Conservation (phyloP, 2,113 vertebrate species). For the Chinchilla lanigera region DNA sequence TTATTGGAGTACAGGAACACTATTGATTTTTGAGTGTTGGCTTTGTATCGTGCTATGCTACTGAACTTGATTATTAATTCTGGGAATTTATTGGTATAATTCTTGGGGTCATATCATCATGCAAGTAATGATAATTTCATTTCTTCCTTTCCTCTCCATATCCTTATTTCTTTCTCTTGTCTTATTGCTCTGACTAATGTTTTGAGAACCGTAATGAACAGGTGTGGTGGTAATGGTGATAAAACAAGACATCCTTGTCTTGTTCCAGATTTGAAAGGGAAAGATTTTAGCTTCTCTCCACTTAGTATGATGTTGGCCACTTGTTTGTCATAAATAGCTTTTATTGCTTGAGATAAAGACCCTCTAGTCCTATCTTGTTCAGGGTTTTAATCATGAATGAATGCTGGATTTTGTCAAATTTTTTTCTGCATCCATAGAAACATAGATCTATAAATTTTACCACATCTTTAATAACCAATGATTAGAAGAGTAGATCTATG, state of each 20-base stretch:
- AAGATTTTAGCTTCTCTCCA: neutral
- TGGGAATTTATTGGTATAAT: neutral
- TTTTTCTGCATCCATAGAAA: neutral
- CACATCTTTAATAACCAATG: neutral
- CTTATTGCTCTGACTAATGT: neutral
- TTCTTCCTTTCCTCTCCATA: neutral
- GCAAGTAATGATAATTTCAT: neutral
- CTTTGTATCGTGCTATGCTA: neutral
- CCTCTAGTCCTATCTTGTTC: neutral
- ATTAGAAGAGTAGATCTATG: neutral
- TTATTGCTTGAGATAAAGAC: neutral
- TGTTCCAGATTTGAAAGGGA: neutral
- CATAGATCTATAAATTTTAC: neutral
- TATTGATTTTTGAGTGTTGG: neutral
- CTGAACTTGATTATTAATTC: neutral
- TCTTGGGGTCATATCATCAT: neutral
- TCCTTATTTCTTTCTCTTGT: neutral
- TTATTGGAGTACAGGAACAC: neutral
- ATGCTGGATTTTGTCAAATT: neutral
- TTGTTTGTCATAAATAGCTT: neutral
- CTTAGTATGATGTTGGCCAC: neutral
- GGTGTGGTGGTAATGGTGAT: neutral
- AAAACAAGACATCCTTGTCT: neutral
- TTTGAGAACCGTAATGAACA: neutral
- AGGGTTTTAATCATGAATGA: neutral